Evolutionary conservation across 2,113 vertebrate species (phyloP).

Genomic region (Rostratula benghalensis): DNA sequence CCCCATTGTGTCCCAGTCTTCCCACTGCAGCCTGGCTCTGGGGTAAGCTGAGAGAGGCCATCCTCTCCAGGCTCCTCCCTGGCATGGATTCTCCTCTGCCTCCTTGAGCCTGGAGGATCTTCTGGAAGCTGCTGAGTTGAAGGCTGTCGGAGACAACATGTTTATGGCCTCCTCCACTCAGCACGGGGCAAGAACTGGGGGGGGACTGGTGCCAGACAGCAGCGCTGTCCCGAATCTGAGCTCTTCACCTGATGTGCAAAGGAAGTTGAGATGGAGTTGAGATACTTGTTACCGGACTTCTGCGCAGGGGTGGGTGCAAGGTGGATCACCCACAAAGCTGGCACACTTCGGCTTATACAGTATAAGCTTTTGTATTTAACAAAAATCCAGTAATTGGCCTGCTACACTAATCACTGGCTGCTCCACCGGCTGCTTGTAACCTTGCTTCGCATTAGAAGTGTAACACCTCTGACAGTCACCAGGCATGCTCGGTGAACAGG

Average conservation of each 20-base stretch:
- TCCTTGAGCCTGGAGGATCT: neutral
- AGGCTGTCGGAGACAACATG: fast-evolving
- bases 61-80: neutral
- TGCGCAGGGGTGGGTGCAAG: neutral
- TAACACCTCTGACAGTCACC: fast-evolving
- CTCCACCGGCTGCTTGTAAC: neutral
- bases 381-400: neutral
- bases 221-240: neutral
- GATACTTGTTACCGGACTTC: neutral
- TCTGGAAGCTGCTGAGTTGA: neutral
- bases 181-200: neutral
- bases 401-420: neutral
- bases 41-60: neutral
- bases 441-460: neutral
- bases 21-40: too few relatives aligned
- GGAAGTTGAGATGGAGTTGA: too few relatives aligned
- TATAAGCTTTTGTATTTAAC: neutral
- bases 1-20: too few relatives aligned
- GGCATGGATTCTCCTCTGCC: neutral
- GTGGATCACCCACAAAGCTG: neutral
- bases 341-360: neutral
- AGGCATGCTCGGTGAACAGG: neutral
- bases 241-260: neutral
- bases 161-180: fast-evolving
- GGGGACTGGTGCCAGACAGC: neutral